A percentile compares a stretch with the other conserved stretches of the same genome.
Conservation (phyloP, 2,797 vertebrate genomes). For the Megalops cyprinoides region DNA sequence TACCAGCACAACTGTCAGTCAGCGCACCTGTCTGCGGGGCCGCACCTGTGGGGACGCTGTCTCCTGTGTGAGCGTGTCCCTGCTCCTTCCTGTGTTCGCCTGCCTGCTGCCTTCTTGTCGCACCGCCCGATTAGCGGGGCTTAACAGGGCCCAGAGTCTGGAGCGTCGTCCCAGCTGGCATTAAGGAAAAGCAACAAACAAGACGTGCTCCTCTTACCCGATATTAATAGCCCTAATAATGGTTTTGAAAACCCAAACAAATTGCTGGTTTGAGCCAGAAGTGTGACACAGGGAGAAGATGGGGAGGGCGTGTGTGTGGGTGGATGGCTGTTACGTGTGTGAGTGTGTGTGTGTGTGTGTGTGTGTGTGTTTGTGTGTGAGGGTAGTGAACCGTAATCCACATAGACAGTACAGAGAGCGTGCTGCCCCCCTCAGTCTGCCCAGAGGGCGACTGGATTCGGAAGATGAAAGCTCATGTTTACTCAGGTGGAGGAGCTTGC, state of each 20-base stretch:
- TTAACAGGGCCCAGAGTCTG: too few relatives aligned
- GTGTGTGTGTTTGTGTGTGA: constrained; percentile 31
- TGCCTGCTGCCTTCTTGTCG: not conserved
- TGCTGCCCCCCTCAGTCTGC: constrained; percentile 35
- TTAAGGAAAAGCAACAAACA: too few relatives aligned
- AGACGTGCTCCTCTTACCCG: too few relatives aligned
- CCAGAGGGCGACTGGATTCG: constrained; percentile 42
- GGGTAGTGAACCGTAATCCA: constrained; percentile 42
- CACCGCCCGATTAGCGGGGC: not conserved
- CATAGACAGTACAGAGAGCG: constrained; percentile 40
- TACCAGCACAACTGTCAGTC: not conserved
- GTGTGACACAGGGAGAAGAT: not conserved
- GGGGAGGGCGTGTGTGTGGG: not conserved
- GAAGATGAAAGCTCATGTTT: constrained; percentile 58
- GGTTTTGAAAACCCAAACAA: too few relatives aligned
- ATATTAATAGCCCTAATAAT: too few relatives aligned
- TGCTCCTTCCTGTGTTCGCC: not conserved
- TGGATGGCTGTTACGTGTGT: not conserved
- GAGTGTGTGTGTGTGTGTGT: not conserved
- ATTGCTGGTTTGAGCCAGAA: not conserved
- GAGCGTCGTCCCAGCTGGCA: too few relatives aligned
- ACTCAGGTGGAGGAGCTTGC: constrained; percentile 50
- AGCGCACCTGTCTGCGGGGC: not conserved
- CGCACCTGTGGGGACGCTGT: not conserved
- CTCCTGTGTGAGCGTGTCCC: too few relatives aligned